Percentiles rank a stretch among this genome's conserved stretches.
Conservation (phyloP, 2,113 vertebrate genomes). For the Lampris megalopsis region DNA sequence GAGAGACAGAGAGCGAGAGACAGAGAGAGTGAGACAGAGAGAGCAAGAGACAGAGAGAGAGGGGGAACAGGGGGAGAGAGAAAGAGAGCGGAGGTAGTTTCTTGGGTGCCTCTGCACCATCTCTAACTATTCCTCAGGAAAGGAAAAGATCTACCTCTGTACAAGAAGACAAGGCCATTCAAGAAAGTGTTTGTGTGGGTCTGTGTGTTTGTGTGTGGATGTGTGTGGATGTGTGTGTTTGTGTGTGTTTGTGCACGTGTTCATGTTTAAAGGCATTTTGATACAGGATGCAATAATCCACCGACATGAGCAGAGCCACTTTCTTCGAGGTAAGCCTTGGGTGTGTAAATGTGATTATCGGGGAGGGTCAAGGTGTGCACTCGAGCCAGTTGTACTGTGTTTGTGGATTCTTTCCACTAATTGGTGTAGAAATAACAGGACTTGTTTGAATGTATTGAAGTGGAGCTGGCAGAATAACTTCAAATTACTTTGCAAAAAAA, state of each 20-base stretch:
- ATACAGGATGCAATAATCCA: slow-evolving; percentile 23
- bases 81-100: not conserved
- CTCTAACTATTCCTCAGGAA: slow-evolving; percentile 33
- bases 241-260: slow-evolving; percentile 14
- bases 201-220: not conserved
- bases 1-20: slow-evolving; percentile 31
- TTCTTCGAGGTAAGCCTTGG: slow-evolving; percentile 78
- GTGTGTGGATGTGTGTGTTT: slow-evolving; percentile 20
- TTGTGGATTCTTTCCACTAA: too few relatives aligned
- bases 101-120: too few relatives aligned
- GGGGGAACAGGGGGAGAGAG: not conserved
- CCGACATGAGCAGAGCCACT: slow-evolving; percentile 74
- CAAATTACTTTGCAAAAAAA: not conserved
- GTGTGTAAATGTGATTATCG: not conserved
- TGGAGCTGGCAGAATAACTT: too few relatives aligned
- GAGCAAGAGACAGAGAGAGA: not conserved
- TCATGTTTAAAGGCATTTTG: slow-evolving; percentile 29
- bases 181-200: not conserved
- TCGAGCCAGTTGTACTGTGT: not conserved
- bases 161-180: not conserved
- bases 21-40: slow-evolving; percentile 25
- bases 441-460: not conserved
- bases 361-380: not conserved
- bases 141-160: slow-evolving; percentile 49
- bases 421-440: not conserved